A percentile compares a stretch with the other conserved stretches of the same genome.
These are phyloP conservation scores for Danio choprae DNA, from an alignment of 2,797 vertebrate species.

Conservation along the genomic window DNA sequence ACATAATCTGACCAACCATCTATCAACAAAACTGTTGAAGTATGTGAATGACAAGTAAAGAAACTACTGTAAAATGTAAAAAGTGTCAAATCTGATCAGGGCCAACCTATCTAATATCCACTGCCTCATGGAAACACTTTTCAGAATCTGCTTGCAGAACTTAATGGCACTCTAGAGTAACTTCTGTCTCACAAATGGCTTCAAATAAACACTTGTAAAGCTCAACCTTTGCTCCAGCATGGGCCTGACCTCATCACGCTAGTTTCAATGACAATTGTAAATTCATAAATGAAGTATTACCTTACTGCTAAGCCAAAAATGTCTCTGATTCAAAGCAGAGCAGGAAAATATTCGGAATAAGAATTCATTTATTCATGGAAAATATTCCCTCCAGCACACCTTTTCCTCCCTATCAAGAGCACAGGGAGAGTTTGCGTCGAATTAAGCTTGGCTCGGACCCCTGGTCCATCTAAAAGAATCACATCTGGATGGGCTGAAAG, in stretches of 20 bases:
- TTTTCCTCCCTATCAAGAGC: slow-evolving; percentile 71
- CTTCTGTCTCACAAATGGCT: slow-evolving; percentile 40
- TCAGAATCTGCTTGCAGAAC: slow-evolving; percentile 24
- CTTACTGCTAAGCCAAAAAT: slow-evolving; percentile 11
- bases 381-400: slow-evolving; percentile 73
- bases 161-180: slow-evolving; percentile 29
- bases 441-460: slow-evolving; percentile 66
- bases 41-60: slow-evolving; percentile 8
- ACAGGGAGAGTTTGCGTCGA: slow-evolving; percentile 71
- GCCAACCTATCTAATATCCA: slow-evolving; percentile 4
- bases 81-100: background rate
- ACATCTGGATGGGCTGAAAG: slow-evolving; percentile 52
- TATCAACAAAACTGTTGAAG: slow-evolving; percentile 7
- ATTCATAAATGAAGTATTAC: slow-evolving; percentile 49
- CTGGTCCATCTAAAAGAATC: slow-evolving; percentile 64
- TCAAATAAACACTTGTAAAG: slow-evolving; percentile 55
- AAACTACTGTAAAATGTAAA: background rate
- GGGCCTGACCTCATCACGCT: slow-evolving; percentile 37
- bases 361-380: slow-evolving; percentile 74
- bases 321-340: slow-evolving; percentile 64
- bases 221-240: slow-evolving; percentile 44
- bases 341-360: slow-evolving; percentile 73
- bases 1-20: slow-evolving; percentile 37
- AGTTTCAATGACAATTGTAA: slow-evolving; percentile 35
- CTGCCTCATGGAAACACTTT: slow-evolving; percentile 36